A percentile compares a stretch with the other conserved stretches of the same genome.
Conservation (phyloP, 2,888 invertebrate genomes). For the Zele albiditarsus region DNA sequence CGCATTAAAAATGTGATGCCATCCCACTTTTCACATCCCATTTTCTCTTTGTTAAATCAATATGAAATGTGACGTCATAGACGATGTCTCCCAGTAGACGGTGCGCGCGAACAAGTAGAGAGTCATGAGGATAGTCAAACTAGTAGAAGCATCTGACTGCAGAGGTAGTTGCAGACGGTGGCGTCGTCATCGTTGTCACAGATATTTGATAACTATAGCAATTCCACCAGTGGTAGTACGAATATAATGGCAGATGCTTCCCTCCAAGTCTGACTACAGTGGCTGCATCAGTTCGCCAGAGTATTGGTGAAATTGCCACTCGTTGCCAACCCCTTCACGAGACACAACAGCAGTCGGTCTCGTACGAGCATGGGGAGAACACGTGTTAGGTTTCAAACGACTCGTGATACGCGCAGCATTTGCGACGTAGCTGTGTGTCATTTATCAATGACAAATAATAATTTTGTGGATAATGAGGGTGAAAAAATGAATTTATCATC, state of each 20-base stretch:
- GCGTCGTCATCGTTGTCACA: slow-evolving; percentile 4
- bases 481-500: slow-evolving; percentile 13
- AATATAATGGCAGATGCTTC: slow-evolving; percentile 26
- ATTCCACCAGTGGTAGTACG: not conserved
- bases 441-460: slow-evolving; percentile 27
- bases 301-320: slow-evolving; percentile 34
- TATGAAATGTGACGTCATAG: slow-evolving; percentile 40
- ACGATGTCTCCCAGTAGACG: slow-evolving; percentile 8
- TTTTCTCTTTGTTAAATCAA: slow-evolving; percentile 33
- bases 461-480: slow-evolving; percentile 15
- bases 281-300: not conserved
- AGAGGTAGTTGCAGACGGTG: not conserved
- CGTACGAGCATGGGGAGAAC: slow-evolving; percentile 62
- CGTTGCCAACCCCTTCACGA: slow-evolving; percentile 29
- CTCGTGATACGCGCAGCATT: slow-evolving; percentile 14
- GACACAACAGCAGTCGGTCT: slow-evolving; percentile 57
- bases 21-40: not conserved
- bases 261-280: slow-evolving; percentile 18
- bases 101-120: slow-evolving; percentile 36
- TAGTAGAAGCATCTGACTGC: not conserved
- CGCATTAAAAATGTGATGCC: not conserved
- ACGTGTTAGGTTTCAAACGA: slow-evolving; percentile 54
- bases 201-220: not conserved
- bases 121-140: slow-evolving; percentile 31
- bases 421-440: slow-evolving; percentile 37